These are phyloP conservation scores for Pandemis corylana DNA, from an alignment of 2,888 invertebrate species.

Conservation along the genomic window DNA sequence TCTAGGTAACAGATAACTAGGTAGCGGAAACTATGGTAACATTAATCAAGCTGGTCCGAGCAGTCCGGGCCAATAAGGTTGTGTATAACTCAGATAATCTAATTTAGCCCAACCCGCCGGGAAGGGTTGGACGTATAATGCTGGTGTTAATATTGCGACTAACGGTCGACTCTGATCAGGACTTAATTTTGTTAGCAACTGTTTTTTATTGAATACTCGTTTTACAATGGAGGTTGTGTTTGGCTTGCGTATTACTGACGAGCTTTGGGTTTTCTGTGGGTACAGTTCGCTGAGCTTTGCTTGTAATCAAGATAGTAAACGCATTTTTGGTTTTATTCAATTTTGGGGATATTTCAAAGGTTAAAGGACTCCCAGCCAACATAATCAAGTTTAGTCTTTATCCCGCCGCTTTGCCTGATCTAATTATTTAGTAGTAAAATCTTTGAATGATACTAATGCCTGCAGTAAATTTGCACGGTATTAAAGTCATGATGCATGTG, in stretches of 20 bases:
- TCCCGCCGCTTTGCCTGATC: too few species aligned
- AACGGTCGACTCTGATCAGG: slow-evolving; percentile 27
- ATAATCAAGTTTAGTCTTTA: too few species aligned
- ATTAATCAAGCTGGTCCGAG: slow-evolving; percentile 66
- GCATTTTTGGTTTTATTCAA: too few species aligned
- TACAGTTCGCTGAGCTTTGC: too few species aligned
- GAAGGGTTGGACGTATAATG: slow-evolving; percentile 66
- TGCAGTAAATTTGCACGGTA: too few species aligned
- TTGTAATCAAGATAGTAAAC: too few species aligned
- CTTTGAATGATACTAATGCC: too few species aligned
- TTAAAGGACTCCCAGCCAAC: too few species aligned
- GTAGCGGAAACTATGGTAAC: slow-evolving; percentile 60
- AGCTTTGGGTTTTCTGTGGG: too few species aligned
- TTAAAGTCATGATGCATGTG: too few species aligned
- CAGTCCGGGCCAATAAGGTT: slow-evolving; percentile 68
- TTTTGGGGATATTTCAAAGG: too few species aligned
- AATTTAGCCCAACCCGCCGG: slow-evolving; percentile 64
- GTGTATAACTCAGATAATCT: slow-evolving; percentile 72
- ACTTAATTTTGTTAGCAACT: slow-evolving; percentile 33
- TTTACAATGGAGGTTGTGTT: not conserved
- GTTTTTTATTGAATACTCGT: slow-evolving; percentile 6
- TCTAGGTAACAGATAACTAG: slow-evolving; percentile 47
- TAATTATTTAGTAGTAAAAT: too few species aligned
- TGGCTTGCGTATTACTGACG: not conserved
- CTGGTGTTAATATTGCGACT: slow-evolving; percentile 45